phyloP scores from a whole-genome alignment of 2,888 invertebrate genomes.

The Meandrusa payeni region DNA sequence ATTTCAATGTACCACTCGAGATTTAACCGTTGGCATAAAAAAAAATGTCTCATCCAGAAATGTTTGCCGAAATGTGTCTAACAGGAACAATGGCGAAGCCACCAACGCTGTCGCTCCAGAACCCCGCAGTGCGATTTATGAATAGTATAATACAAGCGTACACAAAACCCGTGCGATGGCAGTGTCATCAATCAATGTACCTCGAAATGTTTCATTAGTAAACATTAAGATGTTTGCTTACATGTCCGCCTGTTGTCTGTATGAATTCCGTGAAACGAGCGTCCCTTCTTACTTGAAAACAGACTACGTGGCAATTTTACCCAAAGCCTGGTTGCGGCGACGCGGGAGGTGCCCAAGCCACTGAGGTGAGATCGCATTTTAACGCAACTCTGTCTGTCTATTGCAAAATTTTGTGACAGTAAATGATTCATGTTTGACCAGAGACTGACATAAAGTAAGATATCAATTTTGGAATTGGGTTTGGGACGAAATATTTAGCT shows the following conservation, averaged over 20 bases:
- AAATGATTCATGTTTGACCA: constrained; percentile 37
- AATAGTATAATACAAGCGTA: constrained; percentile 69
- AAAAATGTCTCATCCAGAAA: constrained; percentile 53
- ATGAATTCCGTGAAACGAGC: constrained; percentile 71
- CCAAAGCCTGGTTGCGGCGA: constrained; percentile 33
- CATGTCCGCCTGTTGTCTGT: constrained; percentile 72
- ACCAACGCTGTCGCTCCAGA: constrained; percentile 67
- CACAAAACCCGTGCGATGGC: constrained; percentile 67
- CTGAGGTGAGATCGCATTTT: constrained; percentile 51
- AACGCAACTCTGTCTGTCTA: constrained; percentile 36
- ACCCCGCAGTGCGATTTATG: constrained; percentile 70
- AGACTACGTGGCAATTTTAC: constrained; percentile 11
- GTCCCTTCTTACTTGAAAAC: constrained; percentile 27
- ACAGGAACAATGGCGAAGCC: constrained; percentile 65
- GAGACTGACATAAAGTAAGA: constrained; percentile 45
- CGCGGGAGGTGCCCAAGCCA: constrained; percentile 60
- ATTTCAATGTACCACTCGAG: constrained; percentile 67
- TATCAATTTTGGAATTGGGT: constrained; percentile 37
- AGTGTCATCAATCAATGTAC: constrained; percentile 76
- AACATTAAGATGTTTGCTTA: constrained; percentile 81
- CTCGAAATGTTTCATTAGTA: constrained; percentile 79
- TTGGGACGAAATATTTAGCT: constrained; percentile 16
- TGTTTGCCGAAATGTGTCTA: constrained; percentile 66
- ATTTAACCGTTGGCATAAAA: constrained; percentile 39
- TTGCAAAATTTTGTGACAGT: constrained; percentile 36